These are phyloP conservation scores for Halocynthia roretzi DNA, from an alignment of 23 tunicate genomes.

Conservation along the genomic window DNA sequence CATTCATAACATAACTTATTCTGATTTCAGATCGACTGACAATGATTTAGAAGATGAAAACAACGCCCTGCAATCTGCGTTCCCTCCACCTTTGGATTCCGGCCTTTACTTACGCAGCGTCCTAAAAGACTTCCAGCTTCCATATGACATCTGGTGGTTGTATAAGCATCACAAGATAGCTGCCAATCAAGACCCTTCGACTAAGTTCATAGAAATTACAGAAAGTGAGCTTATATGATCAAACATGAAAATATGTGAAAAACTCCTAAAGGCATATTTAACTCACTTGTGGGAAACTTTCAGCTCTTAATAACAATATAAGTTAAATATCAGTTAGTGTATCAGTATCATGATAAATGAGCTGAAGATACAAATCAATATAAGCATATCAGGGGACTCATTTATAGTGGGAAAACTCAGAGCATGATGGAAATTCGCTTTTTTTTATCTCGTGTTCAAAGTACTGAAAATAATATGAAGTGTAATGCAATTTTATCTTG, in stretches of 20 bases:
- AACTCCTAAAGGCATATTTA: too few relatives aligned
- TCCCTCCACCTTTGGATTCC: constrained; percentile 65
- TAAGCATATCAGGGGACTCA: too few relatives aligned
- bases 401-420: too few relatives aligned
- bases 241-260: not conserved
- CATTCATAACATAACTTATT: not conserved
- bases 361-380: too few relatives aligned
- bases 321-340: too few relatives aligned
- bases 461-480: not conserved
- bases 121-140: constrained; percentile 58
- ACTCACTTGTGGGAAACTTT: too few relatives aligned
- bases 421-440: too few relatives aligned
- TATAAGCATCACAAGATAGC: constrained; percentile 29
- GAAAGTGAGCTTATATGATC: constrained; percentile 26
- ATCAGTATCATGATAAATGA: too few relatives aligned
- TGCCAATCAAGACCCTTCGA: constrained; percentile 25
- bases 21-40: not conserved
- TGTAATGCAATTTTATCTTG: not conserved
- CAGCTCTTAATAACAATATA: too few relatives aligned
- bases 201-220: constrained; percentile 22
- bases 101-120: constrained; percentile 29
- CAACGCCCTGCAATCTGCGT: not conserved
- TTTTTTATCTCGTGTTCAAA: too few relatives aligned
- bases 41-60: constrained; percentile 11
- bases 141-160: constrained; percentile 64